Evolutionary conservation across 2,797 vertebrate species (phyloP).

Genomic region (Pristis pectinata): DNA sequence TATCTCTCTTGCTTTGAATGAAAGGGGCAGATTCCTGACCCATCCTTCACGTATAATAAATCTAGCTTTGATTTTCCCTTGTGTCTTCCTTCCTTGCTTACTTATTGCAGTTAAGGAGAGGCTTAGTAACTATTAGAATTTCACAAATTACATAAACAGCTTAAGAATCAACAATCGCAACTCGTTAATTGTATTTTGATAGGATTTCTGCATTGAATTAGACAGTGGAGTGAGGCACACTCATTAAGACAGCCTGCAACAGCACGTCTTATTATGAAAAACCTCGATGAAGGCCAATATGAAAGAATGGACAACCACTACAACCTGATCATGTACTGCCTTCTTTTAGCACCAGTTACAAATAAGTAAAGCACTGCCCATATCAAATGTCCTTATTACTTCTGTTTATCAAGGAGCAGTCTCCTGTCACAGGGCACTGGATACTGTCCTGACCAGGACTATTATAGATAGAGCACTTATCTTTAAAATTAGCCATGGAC

Average conservation of each 20-base stretch:
- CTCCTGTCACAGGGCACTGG: background rate
- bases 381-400: background rate
- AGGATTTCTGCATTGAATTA: background rate
- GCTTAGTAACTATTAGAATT: background rate
- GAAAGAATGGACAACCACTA: background rate
- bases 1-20: background rate
- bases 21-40: background rate
- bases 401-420: background rate
- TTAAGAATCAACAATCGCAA: background rate
- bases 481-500: background rate
- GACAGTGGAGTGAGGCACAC: background rate
- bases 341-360: no score
- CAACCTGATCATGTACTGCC: background rate
- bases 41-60: background rate
- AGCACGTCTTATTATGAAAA: background rate
- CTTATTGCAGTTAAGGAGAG: background rate
- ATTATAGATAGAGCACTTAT: background rate
- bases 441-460: no score
- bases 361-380: background rate
- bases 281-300: background rate
- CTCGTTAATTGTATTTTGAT: background rate
- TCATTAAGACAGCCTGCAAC: background rate
- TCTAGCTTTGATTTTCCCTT: background rate
- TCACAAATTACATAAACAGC: background rate
- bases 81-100: no score